Evolutionary conservation across 2,113 vertebrate genomes (phyloP).

Genomic region (Hucho hucho): DNA sequence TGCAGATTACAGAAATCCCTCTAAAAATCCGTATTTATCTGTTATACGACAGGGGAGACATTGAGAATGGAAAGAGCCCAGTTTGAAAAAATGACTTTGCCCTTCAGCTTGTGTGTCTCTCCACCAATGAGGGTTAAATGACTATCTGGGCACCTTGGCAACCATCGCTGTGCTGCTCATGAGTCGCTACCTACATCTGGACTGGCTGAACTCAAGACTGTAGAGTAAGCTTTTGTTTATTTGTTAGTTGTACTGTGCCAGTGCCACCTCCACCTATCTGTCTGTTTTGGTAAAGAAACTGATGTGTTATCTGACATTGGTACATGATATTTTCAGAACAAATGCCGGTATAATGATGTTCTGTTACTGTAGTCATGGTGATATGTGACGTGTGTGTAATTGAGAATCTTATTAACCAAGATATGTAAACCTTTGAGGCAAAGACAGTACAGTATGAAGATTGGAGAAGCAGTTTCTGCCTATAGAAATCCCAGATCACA

Average conservation of each 20-base stretch:
- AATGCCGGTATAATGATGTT: no score
- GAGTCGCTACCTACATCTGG: constrained; percentile 27
- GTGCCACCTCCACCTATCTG: constrained; percentile 3
- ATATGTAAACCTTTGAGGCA: no score
- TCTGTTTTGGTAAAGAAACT: neutral
- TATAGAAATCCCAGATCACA: no score
- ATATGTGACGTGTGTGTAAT: no score
- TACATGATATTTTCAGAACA: no score
- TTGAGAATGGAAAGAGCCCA: constrained; percentile 62
- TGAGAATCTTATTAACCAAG: no score
- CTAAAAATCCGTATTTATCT: constrained; percentile 39
- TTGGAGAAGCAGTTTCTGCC: no score
- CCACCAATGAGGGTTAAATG: constrained; percentile 67
- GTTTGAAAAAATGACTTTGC: constrained; percentile 54
- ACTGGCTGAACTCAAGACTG: constrained; percentile 32
- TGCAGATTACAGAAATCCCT: constrained; percentile 52
- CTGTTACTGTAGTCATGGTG: no score
- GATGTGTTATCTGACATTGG: no score
- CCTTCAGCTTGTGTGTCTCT: constrained; percentile 44
- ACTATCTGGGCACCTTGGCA: constrained; percentile 67
- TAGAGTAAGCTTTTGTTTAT: neutral
- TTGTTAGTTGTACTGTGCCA: neutral
- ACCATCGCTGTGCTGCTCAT: constrained; percentile 58
- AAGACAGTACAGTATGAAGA: no score
- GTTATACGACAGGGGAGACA: constrained; percentile 57